phyloP scores from a whole-genome alignment of 2,888 invertebrate genomes.

The Drosophila infuscata region DNA sequence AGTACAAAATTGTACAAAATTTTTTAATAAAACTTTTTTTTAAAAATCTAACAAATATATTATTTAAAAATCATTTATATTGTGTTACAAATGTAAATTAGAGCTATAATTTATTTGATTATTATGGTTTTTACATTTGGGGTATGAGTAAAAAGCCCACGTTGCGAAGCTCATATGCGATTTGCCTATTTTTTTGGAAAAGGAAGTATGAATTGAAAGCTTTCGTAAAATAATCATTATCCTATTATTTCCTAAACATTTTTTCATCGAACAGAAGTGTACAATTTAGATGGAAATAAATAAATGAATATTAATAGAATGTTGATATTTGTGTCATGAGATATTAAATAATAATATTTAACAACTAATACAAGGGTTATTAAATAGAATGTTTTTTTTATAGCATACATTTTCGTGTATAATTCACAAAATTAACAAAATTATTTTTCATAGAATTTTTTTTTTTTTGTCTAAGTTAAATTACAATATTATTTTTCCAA shows the following conservation, averaged over 20 bases:
- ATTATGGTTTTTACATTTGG: not conserved
- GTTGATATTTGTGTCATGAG: too few relatives aligned
- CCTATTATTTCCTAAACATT: not conserved
- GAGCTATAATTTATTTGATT: not conserved
- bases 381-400: too few relatives aligned
- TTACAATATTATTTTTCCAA: too few relatives aligned
- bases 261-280: slow-evolving; percentile 56
- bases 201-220: slow-evolving; percentile 54
- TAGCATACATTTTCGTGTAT: too few relatives aligned
- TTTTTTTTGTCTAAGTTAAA: too few relatives aligned
- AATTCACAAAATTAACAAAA: too few relatives aligned
- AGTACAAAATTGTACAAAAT: not conserved
- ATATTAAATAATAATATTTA: too few relatives aligned
- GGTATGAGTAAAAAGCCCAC: too few relatives aligned
- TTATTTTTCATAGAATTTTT: too few relatives aligned
- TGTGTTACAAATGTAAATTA: not conserved
- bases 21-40: not conserved
- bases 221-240: too few relatives aligned
- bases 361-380: too few relatives aligned
- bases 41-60: not conserved
- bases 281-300: not conserved
- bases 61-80: not conserved
- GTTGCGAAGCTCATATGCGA: slow-evolving; percentile 66
- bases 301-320: not conserved
- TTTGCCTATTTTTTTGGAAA: slow-evolving; percentile 76